Evolutionary conservation across 2,888 invertebrate species (phyloP), one percentile per base, ranked within the genome.

Genomic region (Steromphala cineraria): DNA sequence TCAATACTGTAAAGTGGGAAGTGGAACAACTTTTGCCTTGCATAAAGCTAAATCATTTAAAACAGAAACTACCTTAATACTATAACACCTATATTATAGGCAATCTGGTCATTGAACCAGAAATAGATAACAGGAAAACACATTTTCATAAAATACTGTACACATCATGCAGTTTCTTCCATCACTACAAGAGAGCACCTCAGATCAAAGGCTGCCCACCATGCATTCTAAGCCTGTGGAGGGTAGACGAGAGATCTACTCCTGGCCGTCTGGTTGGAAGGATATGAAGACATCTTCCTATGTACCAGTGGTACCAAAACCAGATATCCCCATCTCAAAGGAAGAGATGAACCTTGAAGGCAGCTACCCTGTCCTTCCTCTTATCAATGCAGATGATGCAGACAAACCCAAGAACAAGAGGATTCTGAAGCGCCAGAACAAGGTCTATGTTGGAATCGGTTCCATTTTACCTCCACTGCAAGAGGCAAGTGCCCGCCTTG

Each of bases 181-280:
- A 17, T 15, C 40, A 10, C 36, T 71, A 17, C 28, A 4, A 36
- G n/a, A 36, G 3, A 36, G 36, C n/a, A 19, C 5, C 19, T 15
- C 17, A 71, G 40, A 71, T 4, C 31, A 2, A 1, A 71, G 40
- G n/a, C 40, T 71, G 5, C 19, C 17, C 71, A 71, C 40, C 10
- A 28, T 10, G n/a, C 31, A 36, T 40, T 71, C 40, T 36, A 19
- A 56, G 1, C 19, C 36, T 3, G 17, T 71, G 15, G 71, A 71
- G 10, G 5, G 28, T 28, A 21, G n/a, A 10, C 24, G 62, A 10
- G 62, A 62, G 24, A 19, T 71, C 10, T 71, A 71, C 36, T 71
- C 71, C 8, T 71, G 71, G 71, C 71, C 71, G 8, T 36, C 71
- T 7, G 71, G 71, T 36, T 71, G 71, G 71, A 71, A 71, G 19